Conservation (phyloP, 2,113 vertebrate genomes). For the Hypanus sabinus region DNA sequence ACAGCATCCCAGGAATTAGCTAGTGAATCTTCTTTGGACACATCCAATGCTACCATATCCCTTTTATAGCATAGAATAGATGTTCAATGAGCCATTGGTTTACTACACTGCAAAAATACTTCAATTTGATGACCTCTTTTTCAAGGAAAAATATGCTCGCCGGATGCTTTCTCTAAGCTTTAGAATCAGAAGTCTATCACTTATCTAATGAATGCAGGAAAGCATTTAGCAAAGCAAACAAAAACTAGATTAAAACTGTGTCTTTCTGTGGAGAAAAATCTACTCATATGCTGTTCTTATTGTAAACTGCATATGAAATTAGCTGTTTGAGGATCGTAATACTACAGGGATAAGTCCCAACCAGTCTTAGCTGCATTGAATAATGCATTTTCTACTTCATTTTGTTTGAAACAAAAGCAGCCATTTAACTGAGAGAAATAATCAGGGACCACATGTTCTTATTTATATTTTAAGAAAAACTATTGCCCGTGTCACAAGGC, state of each 20-base stretch:
- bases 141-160: background rate
- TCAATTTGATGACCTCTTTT: background rate
- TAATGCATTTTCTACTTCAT: constrained; percentile 35
- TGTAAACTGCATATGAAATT: background rate
- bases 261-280: background rate
- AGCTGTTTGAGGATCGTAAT: constrained; percentile 12
- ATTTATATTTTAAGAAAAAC: constrained; percentile 30
- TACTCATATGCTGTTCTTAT: background rate
- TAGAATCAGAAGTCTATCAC: background rate
- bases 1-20: too few species aligned
- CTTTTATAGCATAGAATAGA: background rate
- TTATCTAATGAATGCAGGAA: background rate
- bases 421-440: constrained; percentile 16
- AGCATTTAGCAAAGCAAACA: background rate
- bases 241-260: background rate
- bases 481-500: constrained; percentile 22
- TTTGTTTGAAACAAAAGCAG: constrained; percentile 14
- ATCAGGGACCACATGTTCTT: constrained; percentile 30
- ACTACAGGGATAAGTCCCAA: constrained; percentile 10
- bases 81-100: background rate
- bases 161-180: background rate
- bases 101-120: background rate
- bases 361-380: constrained; percentile 26
- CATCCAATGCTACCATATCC: too few species aligned
- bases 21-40: too few species aligned